Base-by-base conservation (phyloP, 2,797 vertebrate species). In the Cyclopterus lumpus region DNA sequence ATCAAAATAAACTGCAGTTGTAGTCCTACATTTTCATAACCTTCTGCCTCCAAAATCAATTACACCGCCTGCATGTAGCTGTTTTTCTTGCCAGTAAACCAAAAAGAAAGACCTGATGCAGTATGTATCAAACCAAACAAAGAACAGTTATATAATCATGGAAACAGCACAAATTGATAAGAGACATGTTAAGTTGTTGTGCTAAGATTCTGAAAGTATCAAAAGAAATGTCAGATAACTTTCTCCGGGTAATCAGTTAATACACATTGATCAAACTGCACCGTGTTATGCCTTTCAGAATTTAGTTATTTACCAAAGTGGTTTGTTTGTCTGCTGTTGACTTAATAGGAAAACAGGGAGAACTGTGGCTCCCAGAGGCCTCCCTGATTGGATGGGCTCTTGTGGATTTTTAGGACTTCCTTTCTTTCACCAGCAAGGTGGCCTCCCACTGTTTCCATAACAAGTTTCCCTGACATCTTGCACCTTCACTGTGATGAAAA, bases 301-400 rank as follows among this genome's bases (percentile, higher is more conserved):
- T 32, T 32, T 32, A 32, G 30, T 61, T 44, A 9, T 49, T 34
- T 8, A 8, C 40, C 55, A 67, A 54, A 57, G 48, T n/a, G 5
- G 28, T 20, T 49, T 70, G 11, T 60, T 51, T 71, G 6, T 62
- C 38, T 11, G 77, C 62, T 78, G 40, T 75, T 85, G 74, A 80
- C 34, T 67, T 20, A 42, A 70, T 61, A 20, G 57, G 72, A 69
- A 67, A 80, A 46, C 79, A 30, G 34, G 22, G 40, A 77, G 89
- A 75, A 75, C 8, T 58, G 61, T 65, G 55, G 65, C 72, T 86
- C 86, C 83, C 85, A 79, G 60, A 62, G 71, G 80, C 67, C 77
- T 82, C 63, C 51, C 86, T 91, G 92, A 93, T 93, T 94, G 93
- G 92, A 78, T 83, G 80, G 64, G 72, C 86, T 93, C 92, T 93